Percentiles rank a stretch among this genome's conserved stretches.
phyloP scores from a whole-genome alignment of 2,113 vertebrate genomes.

The Chloropsis hardwickii region DNA sequence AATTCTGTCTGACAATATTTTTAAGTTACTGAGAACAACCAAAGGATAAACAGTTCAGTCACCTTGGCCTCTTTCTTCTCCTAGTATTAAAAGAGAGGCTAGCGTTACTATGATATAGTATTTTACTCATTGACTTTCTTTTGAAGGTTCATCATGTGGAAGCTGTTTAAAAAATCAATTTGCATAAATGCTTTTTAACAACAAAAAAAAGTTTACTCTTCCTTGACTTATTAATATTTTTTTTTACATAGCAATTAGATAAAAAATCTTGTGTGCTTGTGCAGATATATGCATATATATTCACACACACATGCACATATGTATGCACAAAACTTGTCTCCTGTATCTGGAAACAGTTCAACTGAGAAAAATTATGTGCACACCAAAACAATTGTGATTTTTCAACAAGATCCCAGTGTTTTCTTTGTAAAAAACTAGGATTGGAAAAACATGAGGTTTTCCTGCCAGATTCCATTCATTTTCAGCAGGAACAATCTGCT shows the following conservation, averaged over 20 bases:
- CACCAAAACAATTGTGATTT: conserved; percentile 49
- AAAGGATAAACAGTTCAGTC: conserved; percentile 51
- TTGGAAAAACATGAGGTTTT: conserved; percentile 77
- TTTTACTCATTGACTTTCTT: conserved; percentile 64
- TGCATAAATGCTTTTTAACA: conserved; percentile 56
- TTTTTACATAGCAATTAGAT: conserved; percentile 1
- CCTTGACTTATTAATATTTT: conserved; percentile 18
- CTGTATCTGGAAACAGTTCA: conserved; percentile 18
- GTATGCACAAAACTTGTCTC: conserved; percentile 11
- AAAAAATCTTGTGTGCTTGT: not conserved
- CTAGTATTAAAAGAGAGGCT: conserved; percentile 21
- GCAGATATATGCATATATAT: not conserved
- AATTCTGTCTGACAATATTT: conserved; percentile 57
- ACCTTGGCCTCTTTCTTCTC: conserved; percentile 57
- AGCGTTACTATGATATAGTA: conserved; percentile 46
- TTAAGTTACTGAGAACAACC: conserved; percentile 39
- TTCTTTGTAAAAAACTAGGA: conserved; percentile 73
- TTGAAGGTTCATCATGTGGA: conserved; percentile 38
- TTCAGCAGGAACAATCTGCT: conserved; percentile 72
- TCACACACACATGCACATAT: not conserved
- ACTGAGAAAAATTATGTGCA: conserved; percentile 15
- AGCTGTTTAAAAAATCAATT: conserved; percentile 35
- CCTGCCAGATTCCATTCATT: conserved; percentile 79
- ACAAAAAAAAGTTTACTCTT: conserved; percentile 32
- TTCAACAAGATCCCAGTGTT: conserved; percentile 74